phyloP scores from a whole-genome alignment of 2,797 vertebrate species.

The Semotilus atromaculatus region DNA sequence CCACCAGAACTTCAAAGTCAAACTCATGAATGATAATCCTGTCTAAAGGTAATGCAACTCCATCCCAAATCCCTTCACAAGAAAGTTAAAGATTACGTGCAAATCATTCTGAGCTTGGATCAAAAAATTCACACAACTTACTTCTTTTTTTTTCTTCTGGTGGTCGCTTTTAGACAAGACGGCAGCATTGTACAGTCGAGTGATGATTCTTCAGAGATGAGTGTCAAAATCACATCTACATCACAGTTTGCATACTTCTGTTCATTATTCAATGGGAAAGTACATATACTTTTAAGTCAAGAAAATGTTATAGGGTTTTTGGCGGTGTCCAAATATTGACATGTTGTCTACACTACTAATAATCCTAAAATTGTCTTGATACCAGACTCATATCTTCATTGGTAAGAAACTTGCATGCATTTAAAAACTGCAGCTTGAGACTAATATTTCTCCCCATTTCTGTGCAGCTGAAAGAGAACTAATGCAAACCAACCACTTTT shows the following conservation, averaged over 20 bases:
- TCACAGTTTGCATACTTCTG: neutral
- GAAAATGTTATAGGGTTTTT: neutral
- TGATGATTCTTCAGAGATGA: neutral
- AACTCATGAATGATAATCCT: neutral
- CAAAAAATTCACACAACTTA: neutral
- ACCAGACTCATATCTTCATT: too few species aligned
- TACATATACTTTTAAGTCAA: neutral
- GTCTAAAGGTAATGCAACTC: neutral
- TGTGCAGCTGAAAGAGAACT: neutral
- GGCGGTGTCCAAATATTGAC: too few species aligned
- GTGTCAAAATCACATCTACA: neutral
- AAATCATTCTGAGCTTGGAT: neutral
- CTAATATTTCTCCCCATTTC: neutral
- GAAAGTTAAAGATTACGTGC: conserved; percentile 9
- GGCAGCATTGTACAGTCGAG: neutral
- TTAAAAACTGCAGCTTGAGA: too few species aligned
- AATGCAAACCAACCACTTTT: neutral
- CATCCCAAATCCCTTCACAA: neutral
- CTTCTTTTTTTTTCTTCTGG: neutral
- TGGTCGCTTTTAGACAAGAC: neutral
- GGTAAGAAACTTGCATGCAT: too few species aligned
- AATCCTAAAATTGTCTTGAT: too few species aligned
- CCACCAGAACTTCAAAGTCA: conserved; percentile 22
- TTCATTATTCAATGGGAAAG: neutral
- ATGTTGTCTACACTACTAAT: too few species aligned